Evolutionary conservation across 2,113 vertebrate genomes (phyloP).

Genomic region (Catharus bicknelli): DNA sequence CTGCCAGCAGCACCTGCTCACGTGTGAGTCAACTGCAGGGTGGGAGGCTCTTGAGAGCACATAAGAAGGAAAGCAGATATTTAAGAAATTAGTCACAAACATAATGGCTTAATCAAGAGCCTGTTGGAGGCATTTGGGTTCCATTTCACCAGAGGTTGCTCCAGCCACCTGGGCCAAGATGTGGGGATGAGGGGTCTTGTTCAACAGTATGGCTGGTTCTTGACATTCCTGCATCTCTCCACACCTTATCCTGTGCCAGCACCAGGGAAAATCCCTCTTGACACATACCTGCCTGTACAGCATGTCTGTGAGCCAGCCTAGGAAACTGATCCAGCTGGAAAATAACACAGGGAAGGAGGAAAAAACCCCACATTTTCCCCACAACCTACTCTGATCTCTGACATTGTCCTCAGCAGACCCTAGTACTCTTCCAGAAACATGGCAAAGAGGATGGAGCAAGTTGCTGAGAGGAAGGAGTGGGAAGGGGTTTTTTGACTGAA

Average conservation of each 20-base stretch:
- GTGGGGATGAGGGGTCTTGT: not conserved
- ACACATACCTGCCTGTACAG: fast-evolving
- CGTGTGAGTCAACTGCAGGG: not conserved
- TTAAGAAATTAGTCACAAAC: conserved; percentile 62
- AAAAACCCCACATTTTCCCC: not conserved
- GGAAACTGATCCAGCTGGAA: not conserved
- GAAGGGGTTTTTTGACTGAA: not conserved
- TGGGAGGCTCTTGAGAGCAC: conserved; percentile 11
- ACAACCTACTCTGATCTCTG: not conserved
- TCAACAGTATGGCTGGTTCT: not conserved
- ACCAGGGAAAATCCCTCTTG: not conserved
- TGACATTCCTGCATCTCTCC: not conserved
- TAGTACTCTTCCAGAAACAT: fast-evolving
- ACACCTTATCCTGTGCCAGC: fast-evolving
- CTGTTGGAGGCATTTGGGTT: not conserved
- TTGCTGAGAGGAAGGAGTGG: not conserved
- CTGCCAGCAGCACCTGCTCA: conserved; percentile 39
- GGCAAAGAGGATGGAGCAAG: not conserved
- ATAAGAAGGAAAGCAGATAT: conserved; percentile 48
- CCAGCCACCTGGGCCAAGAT: not conserved
- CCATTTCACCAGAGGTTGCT: not conserved
- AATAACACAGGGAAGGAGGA: not conserved
- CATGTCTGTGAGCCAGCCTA: not conserved
- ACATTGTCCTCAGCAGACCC: not conserved
- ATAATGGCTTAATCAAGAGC: conserved; percentile 42